Conservation (phyloP, 2,888 invertebrate genomes). For the Troides helena region DNA sequence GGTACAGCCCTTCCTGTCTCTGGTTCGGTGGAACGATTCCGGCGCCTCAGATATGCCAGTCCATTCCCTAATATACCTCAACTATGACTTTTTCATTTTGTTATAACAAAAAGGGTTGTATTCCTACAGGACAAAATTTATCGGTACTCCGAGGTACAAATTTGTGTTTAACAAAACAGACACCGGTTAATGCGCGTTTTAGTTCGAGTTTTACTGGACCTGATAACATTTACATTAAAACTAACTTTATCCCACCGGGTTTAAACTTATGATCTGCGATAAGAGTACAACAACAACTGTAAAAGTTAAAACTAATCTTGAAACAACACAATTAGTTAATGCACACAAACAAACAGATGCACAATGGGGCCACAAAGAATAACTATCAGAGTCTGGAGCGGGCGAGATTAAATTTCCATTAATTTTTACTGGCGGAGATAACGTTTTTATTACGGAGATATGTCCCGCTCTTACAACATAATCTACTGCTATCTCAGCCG, state of each 20-base stretch:
- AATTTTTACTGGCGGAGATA: slow-evolving; percentile 27
- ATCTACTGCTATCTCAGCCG: slow-evolving; percentile 30
- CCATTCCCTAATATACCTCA: too few relatives aligned
- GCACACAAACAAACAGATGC: slow-evolving; percentile 12
- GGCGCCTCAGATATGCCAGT: too few relatives aligned
- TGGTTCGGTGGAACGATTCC: too few relatives aligned
- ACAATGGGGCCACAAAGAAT: neutral
- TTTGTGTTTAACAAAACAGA: neutral
- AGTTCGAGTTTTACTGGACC: too few relatives aligned
- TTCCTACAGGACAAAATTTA: neutral
- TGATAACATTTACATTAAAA: too few relatives aligned
- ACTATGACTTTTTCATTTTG: neutral
- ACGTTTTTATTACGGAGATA: slow-evolving; percentile 23
- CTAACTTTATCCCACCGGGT: too few relatives aligned
- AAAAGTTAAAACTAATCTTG: neutral
- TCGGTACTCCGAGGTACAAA: neutral
- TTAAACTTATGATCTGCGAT: neutral
- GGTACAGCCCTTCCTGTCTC: too few relatives aligned
- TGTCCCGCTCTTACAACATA: slow-evolving; percentile 13
- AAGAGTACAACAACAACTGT: neutral
- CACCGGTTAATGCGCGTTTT: neutral
- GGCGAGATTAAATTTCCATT: slow-evolving; percentile 23
- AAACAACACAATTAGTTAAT: slow-evolving; percentile 4
- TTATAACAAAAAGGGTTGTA: neutral
- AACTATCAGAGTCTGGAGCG: slow-evolving; percentile 2